A percentile compares a stretch with the other conserved stretches of the same genome.
phyloP scores from a whole-genome alignment of 2,888 invertebrate genomes.

The Phlogophora meticulosa region DNA sequence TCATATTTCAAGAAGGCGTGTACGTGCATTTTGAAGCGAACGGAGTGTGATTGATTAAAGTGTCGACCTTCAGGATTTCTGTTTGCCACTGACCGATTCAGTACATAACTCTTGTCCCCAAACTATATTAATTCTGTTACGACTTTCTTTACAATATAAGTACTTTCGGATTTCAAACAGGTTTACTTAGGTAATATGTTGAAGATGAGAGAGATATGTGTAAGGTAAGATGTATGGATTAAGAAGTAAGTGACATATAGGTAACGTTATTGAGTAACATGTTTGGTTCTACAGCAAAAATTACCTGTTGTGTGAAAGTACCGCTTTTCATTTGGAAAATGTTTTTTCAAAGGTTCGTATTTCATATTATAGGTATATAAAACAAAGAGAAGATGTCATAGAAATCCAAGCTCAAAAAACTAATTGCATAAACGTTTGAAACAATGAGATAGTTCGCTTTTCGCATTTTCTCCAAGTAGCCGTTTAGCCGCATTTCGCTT shows the following conservation, averaged over 20 bases:
- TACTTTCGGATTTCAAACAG: conserved; percentile 35
- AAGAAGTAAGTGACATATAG: conserved; percentile 2
- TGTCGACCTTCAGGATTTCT: conserved; percentile 76
- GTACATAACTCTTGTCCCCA: conserved; percentile 51
- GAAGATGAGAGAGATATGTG: no score
- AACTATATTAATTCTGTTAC: conserved; percentile 53
- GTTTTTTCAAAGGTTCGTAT: not conserved
- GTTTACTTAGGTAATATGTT: conserved; percentile 21
- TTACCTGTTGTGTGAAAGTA: not conserved
- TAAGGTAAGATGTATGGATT: conserved; percentile 19
- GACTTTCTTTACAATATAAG: conserved; percentile 35
- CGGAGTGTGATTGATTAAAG: conserved; percentile 84
- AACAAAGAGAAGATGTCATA: no score
- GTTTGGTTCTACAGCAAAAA: not conserved
- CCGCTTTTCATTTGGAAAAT: not conserved
- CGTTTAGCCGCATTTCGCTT: conserved; percentile 10
- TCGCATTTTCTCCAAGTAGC: conserved; percentile 10
- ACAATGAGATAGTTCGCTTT: not conserved
- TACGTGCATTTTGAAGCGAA: conserved; percentile 80
- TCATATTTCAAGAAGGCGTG: conserved; percentile 82
- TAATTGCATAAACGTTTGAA: no score
- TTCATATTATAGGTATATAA: no score
- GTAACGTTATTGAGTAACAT: conserved; percentile 1
- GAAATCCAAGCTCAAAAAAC: no score
- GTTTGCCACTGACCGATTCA: conserved; percentile 66